These are phyloP conservation scores for Helicoverpa assulta DNA, from an alignment of 2,888 invertebrate genomes.

Conservation along the genomic window DNA sequence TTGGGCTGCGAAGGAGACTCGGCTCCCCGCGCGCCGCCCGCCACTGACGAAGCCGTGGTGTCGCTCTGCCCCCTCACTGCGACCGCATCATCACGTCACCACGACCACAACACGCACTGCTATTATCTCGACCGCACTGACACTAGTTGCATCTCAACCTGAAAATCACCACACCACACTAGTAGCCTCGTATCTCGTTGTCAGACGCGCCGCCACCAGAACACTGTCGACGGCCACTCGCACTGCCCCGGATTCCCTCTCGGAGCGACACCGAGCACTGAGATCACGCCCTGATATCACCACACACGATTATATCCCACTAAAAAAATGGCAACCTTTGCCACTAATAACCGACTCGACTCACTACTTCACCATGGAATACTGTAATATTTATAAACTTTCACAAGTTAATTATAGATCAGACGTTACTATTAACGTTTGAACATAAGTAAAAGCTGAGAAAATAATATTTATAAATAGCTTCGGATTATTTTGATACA, in stretches of 20 bases:
- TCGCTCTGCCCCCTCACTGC: slow-evolving; percentile 87
- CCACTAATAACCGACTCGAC: slow-evolving; percentile 81
- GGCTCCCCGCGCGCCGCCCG: slow-evolving; percentile 89
- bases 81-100: slow-evolving; percentile 90
- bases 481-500: slow-evolving; percentile 90
- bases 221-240: slow-evolving; percentile 62
- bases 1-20: slow-evolving; percentile 90
- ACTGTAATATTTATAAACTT: slow-evolving; percentile 90
- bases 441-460: slow-evolving; percentile 90
- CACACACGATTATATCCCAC: slow-evolving; percentile 83
- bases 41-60: slow-evolving; percentile 90
- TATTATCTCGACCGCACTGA: slow-evolving; percentile 89
- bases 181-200: slow-evolving; percentile 50
- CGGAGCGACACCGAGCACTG: slow-evolving; percentile 61
- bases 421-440: slow-evolving; percentile 90
- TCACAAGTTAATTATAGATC: slow-evolving; percentile 89
- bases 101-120: slow-evolving; percentile 86
- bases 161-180: slow-evolving; percentile 79
- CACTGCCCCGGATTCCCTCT: slow-evolving; percentile 60
- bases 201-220: slow-evolving; percentile 48
- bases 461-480: slow-evolving; percentile 91
- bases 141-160: slow-evolving; percentile 87
- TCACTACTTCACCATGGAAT: slow-evolving; percentile 85
- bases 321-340: slow-evolving; percentile 89
- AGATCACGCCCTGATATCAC: slow-evolving; percentile 86